Evolutionary conservation across 2,888 invertebrate species (phyloP), one percentile per base, ranked within the genome.

Genomic region (Smittia sp.): DNA sequence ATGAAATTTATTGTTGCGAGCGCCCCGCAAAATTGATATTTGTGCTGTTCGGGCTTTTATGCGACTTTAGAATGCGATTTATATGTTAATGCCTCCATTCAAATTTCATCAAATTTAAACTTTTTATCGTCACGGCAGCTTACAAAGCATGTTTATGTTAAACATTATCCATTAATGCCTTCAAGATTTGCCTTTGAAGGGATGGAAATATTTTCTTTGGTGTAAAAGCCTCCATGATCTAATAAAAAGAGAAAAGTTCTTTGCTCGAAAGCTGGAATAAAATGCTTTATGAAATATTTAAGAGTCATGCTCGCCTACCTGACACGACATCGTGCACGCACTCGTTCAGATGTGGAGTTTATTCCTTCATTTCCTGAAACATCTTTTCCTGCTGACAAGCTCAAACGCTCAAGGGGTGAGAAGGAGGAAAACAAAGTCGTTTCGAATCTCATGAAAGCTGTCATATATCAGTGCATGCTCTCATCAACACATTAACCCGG

Each of bases 151-250:
- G 18, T 58, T 58, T 58, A 58, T 58, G 58, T 20, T 18, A 9
- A 18, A 58, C 58, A 58, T 58, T 58, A 58, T 58, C 58, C 58
- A 58, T 58, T 58, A 58, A n/a, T 6, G 58, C 58, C 22, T 58
- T 20, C 18, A 58, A 58, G 20, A 58, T 58, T 58, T 58, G 4
- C 58, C 22, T 58, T 58, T 1, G 6, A 46, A 46, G 11, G 38
- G 38, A 38, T 38, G 46, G 32, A 32, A 32, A 32, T 32, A 32
- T 32, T 32, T 32, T n/a, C n/a, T n/a, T n/a, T n/a, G n/a, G n/a
- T n/a, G n/a, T n/a, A 9, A 32, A 32, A 32, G 32, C 32, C 32
- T 32, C 32, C 32, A 6, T 32, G 32, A 32, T 32, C 32, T 32
- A 32, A 32, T 32, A 32, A 32, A 32, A 32, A 32, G 52, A 2